Base-by-base conservation (phyloP, 2,888 invertebrate species). In the Ophion ellenae region DNA sequence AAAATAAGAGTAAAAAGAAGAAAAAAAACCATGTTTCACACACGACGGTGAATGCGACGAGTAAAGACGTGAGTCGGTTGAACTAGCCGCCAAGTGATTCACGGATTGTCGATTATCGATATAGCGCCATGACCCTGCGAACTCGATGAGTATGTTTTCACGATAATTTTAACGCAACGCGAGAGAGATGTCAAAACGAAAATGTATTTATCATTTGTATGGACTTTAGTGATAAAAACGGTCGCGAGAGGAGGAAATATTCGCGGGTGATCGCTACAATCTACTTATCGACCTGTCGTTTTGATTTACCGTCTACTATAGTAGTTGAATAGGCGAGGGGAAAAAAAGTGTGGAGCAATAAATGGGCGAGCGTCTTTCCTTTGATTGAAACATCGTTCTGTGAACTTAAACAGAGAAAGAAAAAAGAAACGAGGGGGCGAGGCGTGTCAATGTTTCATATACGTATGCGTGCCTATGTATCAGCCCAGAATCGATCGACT, bases 101-200 rank as follows among this genome's bases (percentile, higher is more conserved):
- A 77, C 59, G 69, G 77, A 80, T 83, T 80, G 70, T 57, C 75
- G 67, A 79, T 86, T 90, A 91, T 91, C 91, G 69, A 61, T 47
- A 14, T 47, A 47, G 71, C 84, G 90, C 89, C 88, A 79, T 85
- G 90, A 92, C 91, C 91, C 89, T 47, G 3, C 47, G 47, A 71
- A 64, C 82, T 81, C 79, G 83, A 83, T 79, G 67, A 81, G 67
- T 59, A 61, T 76, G 75, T 76, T 78, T 59, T 20, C 36, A 85
- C 45, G 85, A 85, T 86, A 81, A 86, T 63, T 57, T 77, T 64
- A 17, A 53, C 32, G n/a, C 20, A 57, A 24, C 57, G 67, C 17
- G 17, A 40, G 71, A 36, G 40, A 77, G 66, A 47, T 3, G 57
- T 70, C 32, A 69, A 78, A 69, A 69, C 10, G 47, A 57, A 61